Base-by-base conservation (phyloP, 2,113 vertebrate species). In the Strix uralensis region DNA sequence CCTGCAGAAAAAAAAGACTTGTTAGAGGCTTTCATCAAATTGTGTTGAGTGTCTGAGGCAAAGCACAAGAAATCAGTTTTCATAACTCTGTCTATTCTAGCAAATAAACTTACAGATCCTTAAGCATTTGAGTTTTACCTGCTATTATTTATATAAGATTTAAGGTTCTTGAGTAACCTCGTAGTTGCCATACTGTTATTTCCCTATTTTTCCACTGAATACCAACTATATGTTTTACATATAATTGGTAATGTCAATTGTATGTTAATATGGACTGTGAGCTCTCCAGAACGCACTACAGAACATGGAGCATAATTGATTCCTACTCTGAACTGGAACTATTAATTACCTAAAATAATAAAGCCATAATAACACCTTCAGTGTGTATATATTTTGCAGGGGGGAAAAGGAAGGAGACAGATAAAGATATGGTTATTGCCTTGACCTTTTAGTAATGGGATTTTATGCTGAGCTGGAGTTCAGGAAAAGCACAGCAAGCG, bases 371-470 rank as follows among this genome's bases (percentile, higher is more conserved):
- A 79, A 57, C 49, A 79, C 54, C 40, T 81, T 96, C 54, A 58
- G 12, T 57, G 22, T 58, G 19, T 92, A 46, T 89, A n/a, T 75
- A 63, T 86, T 91, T 96, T 87, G 44, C 34, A 38, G 36, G 38
- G 13, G 11, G 2, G 3, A 26, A 40, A 58, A 30, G 9, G 18
- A 71, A 23, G 10, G 29, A 42, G 57, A 70, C 63, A 59, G 20
- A 38, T 77, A 69, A 94, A 93, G 80, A 42, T 58, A 55, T 2
- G 2, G 57, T 91, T 96, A 89, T 94, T 96, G 77, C 63, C 36
- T 81, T 94, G 95, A 97, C 92, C 91, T 97, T 96, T 97, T 89
- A 40, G 18, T 96, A 94, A 94, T 94, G 88, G 77, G 86, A 92
- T 95, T 93, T 91, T 95, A 82, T 80, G 78, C 74, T 87, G 77